Evolutionary conservation across 2,888 invertebrate genomes (phyloP).

Genomic region (Scelioninae gen. 1): DNA sequence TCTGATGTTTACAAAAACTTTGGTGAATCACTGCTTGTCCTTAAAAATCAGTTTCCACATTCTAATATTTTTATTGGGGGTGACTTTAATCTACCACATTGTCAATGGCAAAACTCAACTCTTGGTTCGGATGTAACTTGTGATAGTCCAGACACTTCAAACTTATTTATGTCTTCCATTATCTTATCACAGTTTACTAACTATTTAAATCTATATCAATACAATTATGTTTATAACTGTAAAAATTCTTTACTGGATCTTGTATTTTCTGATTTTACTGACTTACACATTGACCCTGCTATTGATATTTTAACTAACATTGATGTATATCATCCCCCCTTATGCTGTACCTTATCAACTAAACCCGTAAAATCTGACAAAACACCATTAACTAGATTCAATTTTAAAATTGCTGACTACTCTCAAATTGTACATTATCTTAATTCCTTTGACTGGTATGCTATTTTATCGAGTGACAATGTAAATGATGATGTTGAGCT

Average conservation of each 20-base stretch:
- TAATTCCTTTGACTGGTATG: slow-evolving; percentile 6
- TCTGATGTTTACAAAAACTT: background rate
- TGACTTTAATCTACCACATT: slow-evolving; percentile 5
- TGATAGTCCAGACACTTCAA: too few species aligned
- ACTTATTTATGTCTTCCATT: background rate
- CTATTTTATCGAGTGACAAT: background rate
- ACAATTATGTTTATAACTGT: background rate
- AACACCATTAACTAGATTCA: background rate
- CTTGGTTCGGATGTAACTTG: background rate
- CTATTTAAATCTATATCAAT: slow-evolving; percentile 6
- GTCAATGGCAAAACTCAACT: too few species aligned
- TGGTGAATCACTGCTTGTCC: slow-evolving; percentile 2
- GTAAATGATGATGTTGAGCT: slow-evolving; percentile 20
- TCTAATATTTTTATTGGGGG: slow-evolving; percentile 3
- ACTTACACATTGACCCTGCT: background rate
- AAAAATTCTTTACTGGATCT: background rate
- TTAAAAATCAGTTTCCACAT: slow-evolving; percentile 4
- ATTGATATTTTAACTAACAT: slow-evolving; percentile 2
- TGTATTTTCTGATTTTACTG: background rate
- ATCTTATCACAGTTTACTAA: background rate
- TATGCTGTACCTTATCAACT: background rate
- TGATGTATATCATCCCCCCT: background rate
- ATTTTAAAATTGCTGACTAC: slow-evolving; percentile 11
- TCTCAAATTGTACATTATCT: slow-evolving; percentile 3
- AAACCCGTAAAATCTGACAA: background rate